Evolutionary conservation across 2,888 invertebrate species (phyloP), one percentile per base, ranked within the genome.

Genomic region (Mythimna loreyi): DNA sequence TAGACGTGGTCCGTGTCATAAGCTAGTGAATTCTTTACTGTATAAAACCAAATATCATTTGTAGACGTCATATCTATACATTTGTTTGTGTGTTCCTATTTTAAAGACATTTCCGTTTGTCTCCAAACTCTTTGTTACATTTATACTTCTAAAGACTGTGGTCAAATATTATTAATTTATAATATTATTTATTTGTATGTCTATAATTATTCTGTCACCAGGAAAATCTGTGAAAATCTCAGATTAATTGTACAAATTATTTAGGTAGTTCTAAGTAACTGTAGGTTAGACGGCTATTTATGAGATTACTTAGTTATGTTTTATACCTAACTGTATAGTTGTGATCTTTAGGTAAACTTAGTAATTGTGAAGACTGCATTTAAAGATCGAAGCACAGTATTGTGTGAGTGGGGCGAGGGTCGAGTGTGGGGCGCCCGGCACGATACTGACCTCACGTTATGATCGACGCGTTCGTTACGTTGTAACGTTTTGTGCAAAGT

Each of bases 401-500:
- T 90, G 89, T 89, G 90, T 75, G 78, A 58, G 52, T 47, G 45
- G 36, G 45, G 62, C 66, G 59, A 61, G 60, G 55, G 33, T 6
- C 4, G 19, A 7, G 3, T 8, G 50, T 45, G 36, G n/a, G 40
- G 53, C 40, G 67, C 65, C 81, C 72, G 52, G 73, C 74, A 86
- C n/a, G 30, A n/a, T 19, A 9, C 89, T 87, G 89, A 92, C 93
- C 93, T 93, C 94, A 91, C 86, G 86, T 88, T 87, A 86, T 85
- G 88, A 89, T 86, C 89, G 87, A 87, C 85, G 80, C 89, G 84
- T 88, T 91, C 89, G 84, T 89, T 91, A 90, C 87, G 89, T 92
- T 93, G 92, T 94, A 93, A 93, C 92, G 91, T 91, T 91, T 92
- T 95, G 95, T 94, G 95, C 95, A 95, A 94, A 94, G 96, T 96